Percentiles rank a stretch among this genome's conserved stretches.
phyloP scores from a whole-genome alignment of 2,888 invertebrate genomes.

The Stegophylla sp. region DNA sequence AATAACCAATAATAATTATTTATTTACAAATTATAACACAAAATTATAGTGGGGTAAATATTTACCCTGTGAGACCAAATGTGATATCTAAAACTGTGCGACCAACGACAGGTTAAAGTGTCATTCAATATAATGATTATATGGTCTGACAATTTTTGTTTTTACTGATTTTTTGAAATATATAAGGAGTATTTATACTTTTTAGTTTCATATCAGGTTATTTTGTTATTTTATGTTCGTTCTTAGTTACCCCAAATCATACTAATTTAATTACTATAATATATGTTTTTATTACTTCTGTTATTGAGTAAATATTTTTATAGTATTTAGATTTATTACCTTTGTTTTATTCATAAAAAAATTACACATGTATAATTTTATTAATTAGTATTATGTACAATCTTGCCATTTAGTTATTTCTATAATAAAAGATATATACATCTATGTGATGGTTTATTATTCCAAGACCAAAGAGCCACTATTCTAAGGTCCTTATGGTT shows the following conservation, averaged over 20 bases:
- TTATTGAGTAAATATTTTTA: not conserved
- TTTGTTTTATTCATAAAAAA: not conserved
- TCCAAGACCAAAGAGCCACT: too few relatives aligned
- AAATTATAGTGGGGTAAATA: too few relatives aligned
- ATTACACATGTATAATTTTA: not conserved
- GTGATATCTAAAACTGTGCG: too few relatives aligned
- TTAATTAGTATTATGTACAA: slow-evolving; percentile 21
- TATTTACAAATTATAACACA: too few relatives aligned
- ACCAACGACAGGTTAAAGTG: too few relatives aligned
- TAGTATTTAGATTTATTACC: not conserved
- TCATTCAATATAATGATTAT: not conserved
- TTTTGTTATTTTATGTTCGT: slow-evolving; percentile 35
- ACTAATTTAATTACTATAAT: not conserved
- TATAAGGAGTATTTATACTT: not conserved
- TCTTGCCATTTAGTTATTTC: slow-evolving; percentile 56
- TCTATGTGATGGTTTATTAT: not conserved
- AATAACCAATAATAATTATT: too few relatives aligned
- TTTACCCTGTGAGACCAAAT: too few relatives aligned
- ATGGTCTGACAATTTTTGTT: slow-evolving; percentile 18
- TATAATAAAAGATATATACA: not conserved
- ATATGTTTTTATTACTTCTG: slow-evolving; percentile 1
- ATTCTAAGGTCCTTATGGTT: too few relatives aligned
- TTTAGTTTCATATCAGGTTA: slow-evolving; percentile 21
- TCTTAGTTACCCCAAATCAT: slow-evolving; percentile 13
- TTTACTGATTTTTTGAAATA: not conserved